Percentiles rank a stretch among this genome's conserved stretches.
Conservation (phyloP, 2,113 vertebrate species). For the Stegostoma tigrinum region DNA sequence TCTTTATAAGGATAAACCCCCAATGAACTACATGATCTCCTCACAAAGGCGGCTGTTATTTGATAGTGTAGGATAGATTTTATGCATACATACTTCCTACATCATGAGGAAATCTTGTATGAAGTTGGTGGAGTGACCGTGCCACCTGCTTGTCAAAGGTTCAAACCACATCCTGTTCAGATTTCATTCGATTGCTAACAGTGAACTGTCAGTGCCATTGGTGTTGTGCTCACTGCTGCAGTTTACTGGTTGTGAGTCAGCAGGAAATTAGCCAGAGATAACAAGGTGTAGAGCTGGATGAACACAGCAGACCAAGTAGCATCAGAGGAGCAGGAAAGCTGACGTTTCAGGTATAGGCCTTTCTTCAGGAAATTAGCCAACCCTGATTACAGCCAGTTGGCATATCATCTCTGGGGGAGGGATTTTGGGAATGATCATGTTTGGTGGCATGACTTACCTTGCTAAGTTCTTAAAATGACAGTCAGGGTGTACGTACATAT, state of each 20-base stretch:
- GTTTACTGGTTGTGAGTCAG: not conserved
- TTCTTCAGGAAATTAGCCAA: not conserved
- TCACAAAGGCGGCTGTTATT: not conserved
- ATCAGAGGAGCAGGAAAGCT: no score
- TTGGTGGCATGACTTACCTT: no score
- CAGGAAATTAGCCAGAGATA: not conserved
- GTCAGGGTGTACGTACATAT: not conserved
- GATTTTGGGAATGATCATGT: no score
- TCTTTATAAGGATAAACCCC: not conserved
- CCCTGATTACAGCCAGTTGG: not conserved
- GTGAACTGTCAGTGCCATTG: not conserved
- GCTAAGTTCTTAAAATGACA: not conserved
- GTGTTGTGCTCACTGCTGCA: not conserved
- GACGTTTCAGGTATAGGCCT: no score
- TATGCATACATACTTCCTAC: not conserved
- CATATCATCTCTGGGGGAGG: not conserved
- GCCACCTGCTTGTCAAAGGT: not conserved
- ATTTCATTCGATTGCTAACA: not conserved
- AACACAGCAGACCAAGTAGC: no score
- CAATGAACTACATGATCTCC: not conserved
- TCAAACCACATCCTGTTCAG: not conserved
- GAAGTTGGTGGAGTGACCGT: not conserved
- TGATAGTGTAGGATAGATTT: not conserved
- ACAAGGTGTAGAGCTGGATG: no score
- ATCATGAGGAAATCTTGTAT: not conserved